These are phyloP conservation scores for Junonia oenone DNA, from an alignment of 2,888 invertebrate species.

Conservation along the genomic window DNA sequence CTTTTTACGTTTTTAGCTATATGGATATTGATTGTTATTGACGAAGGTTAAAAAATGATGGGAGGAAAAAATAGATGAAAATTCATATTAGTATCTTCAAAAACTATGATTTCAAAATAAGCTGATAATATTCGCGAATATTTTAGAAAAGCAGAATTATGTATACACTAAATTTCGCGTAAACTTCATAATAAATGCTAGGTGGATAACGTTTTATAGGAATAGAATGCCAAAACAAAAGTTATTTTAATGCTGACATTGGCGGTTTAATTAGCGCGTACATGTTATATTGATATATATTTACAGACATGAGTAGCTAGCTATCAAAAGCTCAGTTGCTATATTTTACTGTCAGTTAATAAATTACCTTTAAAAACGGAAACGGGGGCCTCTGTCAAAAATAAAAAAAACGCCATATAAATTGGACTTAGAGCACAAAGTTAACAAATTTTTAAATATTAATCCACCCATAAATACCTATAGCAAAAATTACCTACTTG, in stretches of 20 bases:
- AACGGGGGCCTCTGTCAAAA: constrained; percentile 74
- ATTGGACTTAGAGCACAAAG: neutral
- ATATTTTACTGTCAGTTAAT: constrained; percentile 46
- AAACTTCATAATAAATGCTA: neutral
- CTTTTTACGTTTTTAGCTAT: constrained; percentile 74
- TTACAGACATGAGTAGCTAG: constrained; percentile 59
- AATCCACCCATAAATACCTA: too few relatives aligned
- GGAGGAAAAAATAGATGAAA: constrained; percentile 62
- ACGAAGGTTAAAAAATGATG: constrained; percentile 44
- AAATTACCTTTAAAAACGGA: constrained; percentile 77
- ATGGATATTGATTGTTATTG: constrained; percentile 42
- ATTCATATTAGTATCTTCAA: constrained; percentile 59
- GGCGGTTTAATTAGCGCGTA: constrained; percentile 58
- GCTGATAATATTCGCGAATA: constrained; percentile 3
- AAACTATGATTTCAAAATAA: constrained; percentile 28
- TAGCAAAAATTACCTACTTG: too few relatives aligned
- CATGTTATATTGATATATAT: constrained; percentile 41
- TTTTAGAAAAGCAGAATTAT: constrained; percentile 21
- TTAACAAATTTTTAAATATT: neutral
- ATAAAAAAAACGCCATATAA: constrained; percentile 50
- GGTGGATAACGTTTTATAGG: constrained; percentile 23
- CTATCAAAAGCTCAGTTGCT: constrained; percentile 56
- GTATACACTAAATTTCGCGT: constrained; percentile 6
- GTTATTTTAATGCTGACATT: constrained; percentile 55
- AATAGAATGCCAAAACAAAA: constrained; percentile 51